Evolutionary conservation across 2,113 vertebrate genomes (phyloP).

Genomic region (Amphiprion ocellaris): DNA sequence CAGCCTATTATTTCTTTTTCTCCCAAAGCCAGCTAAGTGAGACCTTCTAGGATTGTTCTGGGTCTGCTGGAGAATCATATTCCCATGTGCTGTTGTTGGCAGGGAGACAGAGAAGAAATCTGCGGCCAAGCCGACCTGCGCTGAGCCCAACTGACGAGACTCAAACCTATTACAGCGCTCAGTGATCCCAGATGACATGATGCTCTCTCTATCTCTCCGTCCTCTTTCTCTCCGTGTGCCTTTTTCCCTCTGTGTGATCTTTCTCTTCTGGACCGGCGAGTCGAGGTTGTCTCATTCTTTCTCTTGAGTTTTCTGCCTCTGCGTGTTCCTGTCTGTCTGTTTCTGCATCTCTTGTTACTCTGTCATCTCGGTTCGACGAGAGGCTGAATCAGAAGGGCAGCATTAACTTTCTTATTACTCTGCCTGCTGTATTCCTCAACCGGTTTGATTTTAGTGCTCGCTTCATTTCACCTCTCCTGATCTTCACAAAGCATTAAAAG

Average conservation of each 20-base stretch:
- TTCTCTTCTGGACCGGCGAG: conserved; percentile 31
- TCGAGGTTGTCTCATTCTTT: conserved; percentile 32
- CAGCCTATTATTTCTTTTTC: conserved; percentile 51
- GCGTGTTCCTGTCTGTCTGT: conserved; percentile 6
- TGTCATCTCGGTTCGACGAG: neutral
- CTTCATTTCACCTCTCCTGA: conserved; percentile 22
- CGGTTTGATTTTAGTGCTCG: conserved; percentile 30
- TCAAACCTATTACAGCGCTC: conserved; percentile 79
- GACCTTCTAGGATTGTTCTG: conserved; percentile 65
- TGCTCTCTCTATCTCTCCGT: conserved; percentile 32
- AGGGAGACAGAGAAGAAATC: conserved; percentile 57
- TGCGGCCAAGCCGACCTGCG: conserved; percentile 58
- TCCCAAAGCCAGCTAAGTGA: conserved; percentile 60
- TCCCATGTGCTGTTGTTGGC: conserved; percentile 70
- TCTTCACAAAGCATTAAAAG: conserved; percentile 12
- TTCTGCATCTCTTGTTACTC: conserved; percentile 6
- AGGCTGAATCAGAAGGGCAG: conserved; percentile 16
- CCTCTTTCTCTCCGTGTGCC: conserved; percentile 10
- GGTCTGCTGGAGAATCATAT: conserved; percentile 54
- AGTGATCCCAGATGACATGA: conserved; percentile 78
- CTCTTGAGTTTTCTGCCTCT: conserved; percentile 23
- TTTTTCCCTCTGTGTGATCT: conserved; percentile 29
- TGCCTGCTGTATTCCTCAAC: conserved; percentile 2
- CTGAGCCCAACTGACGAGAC: conserved; percentile 62
- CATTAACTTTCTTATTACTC: conserved; percentile 25